Evolutionary conservation across 2,888 invertebrate species (phyloP), one percentile per base, ranked within the genome.

Genomic region (Cantharis flavilabris): DNA sequence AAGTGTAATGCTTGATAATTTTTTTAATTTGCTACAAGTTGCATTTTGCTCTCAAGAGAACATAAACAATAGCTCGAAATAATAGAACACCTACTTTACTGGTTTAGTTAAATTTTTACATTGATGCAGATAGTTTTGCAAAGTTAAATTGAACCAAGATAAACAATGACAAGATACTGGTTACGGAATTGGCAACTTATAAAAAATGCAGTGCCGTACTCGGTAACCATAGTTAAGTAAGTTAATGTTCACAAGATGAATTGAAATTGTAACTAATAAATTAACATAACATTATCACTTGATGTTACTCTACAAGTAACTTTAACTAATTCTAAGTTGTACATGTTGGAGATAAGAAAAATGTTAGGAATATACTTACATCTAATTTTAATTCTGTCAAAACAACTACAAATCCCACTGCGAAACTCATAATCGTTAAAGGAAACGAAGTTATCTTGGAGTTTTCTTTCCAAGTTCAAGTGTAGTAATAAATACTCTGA

Each of bases 11-110:
- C 49, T 49, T 5, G 49, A 49, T 49, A 33, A 62, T 62, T 49
- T 72, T 72, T 33, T 30, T 23, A 72, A 72, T 33, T 18, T 23
- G 10, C 62, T 72, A 69, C 72, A 49, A 33, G 70, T 14, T 73
- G 33, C 70, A 62, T 73, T 76, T 76, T 71, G 72, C 69, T 70
- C 14, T 13, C 65, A 72, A 76, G 65, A 28, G 20, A 73, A 70
- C 73, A 76, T 76, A 76, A 76, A 76, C 76, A 76, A 76, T 76
- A 73, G 70, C 20, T 49, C 33, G 76, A 76, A 76, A 76, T 76
- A 73, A 71, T 73, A 76, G 76, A 76, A 76, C 76, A 76, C 76
- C 76, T 71, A 76, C 76, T 62, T 62, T 67, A 62, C 4, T 62
- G 16, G 14, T 14, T 20, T 13, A n/a, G 11, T 9, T 69, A 62